Base-by-base conservation (phyloP, 2,888 invertebrate species). In the Eupithecia subumbrata region DNA sequence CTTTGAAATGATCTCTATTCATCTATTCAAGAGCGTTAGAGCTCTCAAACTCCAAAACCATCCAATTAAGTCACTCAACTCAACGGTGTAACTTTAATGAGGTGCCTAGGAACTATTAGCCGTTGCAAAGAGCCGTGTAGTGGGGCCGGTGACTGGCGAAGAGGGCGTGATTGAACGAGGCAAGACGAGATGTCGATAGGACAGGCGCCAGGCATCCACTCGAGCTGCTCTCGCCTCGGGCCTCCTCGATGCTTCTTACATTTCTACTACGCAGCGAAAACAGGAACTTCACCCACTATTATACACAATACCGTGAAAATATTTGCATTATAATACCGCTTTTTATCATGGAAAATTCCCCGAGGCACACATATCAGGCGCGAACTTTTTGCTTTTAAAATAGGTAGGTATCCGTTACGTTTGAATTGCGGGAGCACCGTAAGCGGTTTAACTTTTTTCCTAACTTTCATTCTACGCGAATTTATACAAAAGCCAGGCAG, bases 401-500 rank as follows among this genome's bases (percentile, higher is more conserved):
- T 87, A 88, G 76, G 78, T 87, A 88, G 76, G 78, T 78, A 89
- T 87, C 85, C 84, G 88, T 89, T 89, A 89, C 86, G 83, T 89
- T 90, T 89, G 87, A 90, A 90, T 88, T 85, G 90, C 87, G 83
- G 86, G 85, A 86, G 83, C 87, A 81, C 87, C 86, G 86, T 88
- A 90, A 91, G 89, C 89, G 89, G 86, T 89, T 92, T 89, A 90
- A 90, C 89, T 89, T 90, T 92, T 85, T 91, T 89, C 87, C 88
- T 86, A 89, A 91, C 88, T 90, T 91, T 91, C 88, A 91, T 92
- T 90, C 88, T 88, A 90, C 90, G 89, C 90, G 90, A 92, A 93
- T 92, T 92, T 92, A 91, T 89, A 90, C 90, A 92, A 92, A 92
- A 91, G 91, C 90, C 90, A 91, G 89, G 84, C 87, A 85, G 89